Evolutionary conservation across 2,113 vertebrate genomes (phyloP), one percentile per base, ranked within the genome.

Genomic region (Scopus umbretta): DNA sequence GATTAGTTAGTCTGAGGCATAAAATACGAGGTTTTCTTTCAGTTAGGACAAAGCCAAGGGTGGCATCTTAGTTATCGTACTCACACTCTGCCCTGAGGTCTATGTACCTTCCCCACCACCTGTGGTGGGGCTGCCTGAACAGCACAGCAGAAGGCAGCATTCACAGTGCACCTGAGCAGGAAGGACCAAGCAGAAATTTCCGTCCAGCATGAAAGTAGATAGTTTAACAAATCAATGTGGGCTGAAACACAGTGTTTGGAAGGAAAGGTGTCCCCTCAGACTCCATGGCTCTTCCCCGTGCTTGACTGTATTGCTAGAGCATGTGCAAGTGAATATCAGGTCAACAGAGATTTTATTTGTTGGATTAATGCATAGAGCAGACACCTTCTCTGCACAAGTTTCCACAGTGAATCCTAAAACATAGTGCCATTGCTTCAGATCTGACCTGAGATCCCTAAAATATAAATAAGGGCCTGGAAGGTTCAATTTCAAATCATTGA

Each of bases 131-230:
- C 20, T 84, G 55, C 11, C 3, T 4, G 27, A 0, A 3, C 3
- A 8, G 27, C 12, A 40, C 0, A 4, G 21, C 22, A 68, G 30
- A 90, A 88, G 11, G 49, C 36, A 79, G 22, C 0, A 0, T 20
- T 75, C n/a, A n/a, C 62, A 81, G 19, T n/a, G 43, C 47, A 43
- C 3, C 56, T 61, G 29, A 86, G n/a, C 58, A 70, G 55, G 59
- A 92, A 80, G 45, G 58, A 58, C 10, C 1, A 2, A 85, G 45
- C 36, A 74, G 38, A 26, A 81, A 82, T 62, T 86, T 67, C 53
- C n/a, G 80, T 86, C 20, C 9, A 1, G 12, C 15, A 34, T 22
- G 16, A 20, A 86, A 86, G 14, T 1, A 45, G 13, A 22, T 8
- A 61, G 16, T 38, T 49, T 56, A 19, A 72, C 59, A 78, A 80